A percentile compares a stretch with the other conserved stretches of the same genome.
Conservation (phyloP, 2,113 vertebrate genomes). For the Stercorarius parasiticus region DNA sequence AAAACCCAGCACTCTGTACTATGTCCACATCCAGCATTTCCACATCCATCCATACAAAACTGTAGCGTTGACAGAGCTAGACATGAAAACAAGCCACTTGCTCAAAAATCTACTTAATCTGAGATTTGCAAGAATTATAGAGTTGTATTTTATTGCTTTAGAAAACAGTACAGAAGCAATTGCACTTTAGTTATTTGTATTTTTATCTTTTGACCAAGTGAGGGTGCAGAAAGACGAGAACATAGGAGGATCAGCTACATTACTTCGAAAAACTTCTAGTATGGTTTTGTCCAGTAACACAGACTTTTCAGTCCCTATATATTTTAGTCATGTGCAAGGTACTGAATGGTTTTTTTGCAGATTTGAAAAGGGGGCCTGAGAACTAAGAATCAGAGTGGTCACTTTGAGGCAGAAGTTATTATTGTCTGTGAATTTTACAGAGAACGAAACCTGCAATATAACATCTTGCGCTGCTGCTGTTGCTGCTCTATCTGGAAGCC, state of each 20-base stretch:
- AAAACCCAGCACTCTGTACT: background rate
- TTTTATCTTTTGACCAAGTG: background rate
- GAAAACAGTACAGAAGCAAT: background rate
- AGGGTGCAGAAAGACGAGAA: background rate
- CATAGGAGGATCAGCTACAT: background rate
- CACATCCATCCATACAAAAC: background rate
- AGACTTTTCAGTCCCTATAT: background rate
- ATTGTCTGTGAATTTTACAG: background rate
- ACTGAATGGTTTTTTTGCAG: background rate
- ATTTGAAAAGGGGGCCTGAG: background rate
- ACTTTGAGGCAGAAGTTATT: background rate
- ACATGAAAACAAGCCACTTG: background rate
- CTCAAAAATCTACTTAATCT: background rate
- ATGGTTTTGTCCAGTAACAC: background rate
- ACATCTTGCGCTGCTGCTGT: background rate
- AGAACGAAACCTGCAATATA: background rate
- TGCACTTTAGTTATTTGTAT: background rate
- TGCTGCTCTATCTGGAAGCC: background rate
- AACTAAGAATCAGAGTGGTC: background rate
- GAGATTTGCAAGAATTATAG: background rate
- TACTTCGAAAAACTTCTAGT: background rate
- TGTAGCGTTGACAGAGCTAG: background rate
- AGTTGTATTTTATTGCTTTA: background rate
- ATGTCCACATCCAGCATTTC: background rate
- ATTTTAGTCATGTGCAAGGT: background rate